These are phyloP conservation scores for Orientallactaga sibirica DNA, from an alignment of 2,797 vertebrate genomes.

Conservation along the genomic window DNA sequence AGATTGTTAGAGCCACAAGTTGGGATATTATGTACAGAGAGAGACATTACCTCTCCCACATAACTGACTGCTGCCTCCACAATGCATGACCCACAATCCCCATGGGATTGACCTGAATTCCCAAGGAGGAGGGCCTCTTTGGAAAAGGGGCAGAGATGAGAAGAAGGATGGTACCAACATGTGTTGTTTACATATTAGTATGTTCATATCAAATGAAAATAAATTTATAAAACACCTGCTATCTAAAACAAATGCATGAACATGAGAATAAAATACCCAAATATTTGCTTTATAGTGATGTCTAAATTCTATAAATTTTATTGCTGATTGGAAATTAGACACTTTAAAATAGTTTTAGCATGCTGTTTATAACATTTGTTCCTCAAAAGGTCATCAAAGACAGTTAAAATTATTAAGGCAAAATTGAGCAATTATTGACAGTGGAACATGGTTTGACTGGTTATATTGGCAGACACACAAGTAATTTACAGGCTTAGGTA, in stretches of 20 bases:
- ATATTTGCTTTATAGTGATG: slow-evolving; percentile 8
- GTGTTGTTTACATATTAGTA: too few relatives aligned
- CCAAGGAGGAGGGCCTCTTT: too few relatives aligned
- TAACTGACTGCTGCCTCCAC: too few relatives aligned
- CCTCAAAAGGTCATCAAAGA: slow-evolving; percentile 8
- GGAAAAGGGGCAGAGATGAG: too few relatives aligned
- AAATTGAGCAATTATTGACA: background rate
- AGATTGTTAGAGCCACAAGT: too few relatives aligned
- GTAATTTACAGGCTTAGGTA: background rate
- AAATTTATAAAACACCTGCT: slow-evolving; percentile 13
- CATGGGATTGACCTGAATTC: too few relatives aligned
- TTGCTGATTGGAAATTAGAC: slow-evolving; percentile 43
- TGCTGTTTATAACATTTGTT: background rate
- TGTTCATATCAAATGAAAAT: too few relatives aligned
- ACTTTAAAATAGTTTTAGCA: slow-evolving; percentile 23
- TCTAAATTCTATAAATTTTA: slow-evolving; percentile 34
- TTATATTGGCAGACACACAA: background rate
- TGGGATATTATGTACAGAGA: too few relatives aligned
- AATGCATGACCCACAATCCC: too few relatives aligned
- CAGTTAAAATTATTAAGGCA: background rate
- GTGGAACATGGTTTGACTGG: background rate
- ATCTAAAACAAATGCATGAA: slow-evolving; percentile 34
- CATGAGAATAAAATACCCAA: slow-evolving; percentile 33
- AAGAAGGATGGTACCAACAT: too few relatives aligned
- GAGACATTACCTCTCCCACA: too few relatives aligned